These are phyloP conservation scores for Sphenodon punctatus DNA, from an alignment of 2,797 vertebrate genomes.

Conservation along the genomic window DNA sequence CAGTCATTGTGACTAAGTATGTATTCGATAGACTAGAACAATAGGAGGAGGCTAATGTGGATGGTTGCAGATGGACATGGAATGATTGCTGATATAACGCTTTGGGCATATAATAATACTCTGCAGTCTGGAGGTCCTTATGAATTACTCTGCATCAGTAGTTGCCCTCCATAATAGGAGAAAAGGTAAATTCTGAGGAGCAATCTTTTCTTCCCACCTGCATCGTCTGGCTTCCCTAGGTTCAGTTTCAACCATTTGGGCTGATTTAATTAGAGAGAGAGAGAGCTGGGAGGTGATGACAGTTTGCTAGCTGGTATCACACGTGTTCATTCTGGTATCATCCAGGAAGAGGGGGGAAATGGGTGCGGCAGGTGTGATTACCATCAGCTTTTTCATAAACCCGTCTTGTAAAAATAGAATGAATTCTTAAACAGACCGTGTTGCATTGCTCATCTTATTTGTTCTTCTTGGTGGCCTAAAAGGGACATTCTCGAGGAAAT, in stretches of 20 bases:
- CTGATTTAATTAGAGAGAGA: neutral
- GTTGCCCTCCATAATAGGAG: conserved; percentile 35
- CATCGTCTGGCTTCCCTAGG: neutral
- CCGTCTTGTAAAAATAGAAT: neutral
- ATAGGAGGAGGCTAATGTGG: conserved; percentile 6
- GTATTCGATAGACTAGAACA: too few relatives aligned
- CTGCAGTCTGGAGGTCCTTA: too few relatives aligned
- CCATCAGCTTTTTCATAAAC: neutral
- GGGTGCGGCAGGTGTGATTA: neutral
- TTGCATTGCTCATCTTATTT: too few relatives aligned
- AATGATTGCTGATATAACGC: conserved; percentile 8
- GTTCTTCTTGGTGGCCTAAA: neutral
- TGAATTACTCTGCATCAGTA: too few relatives aligned
- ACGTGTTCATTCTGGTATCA: neutral
- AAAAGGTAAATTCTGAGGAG: neutral
- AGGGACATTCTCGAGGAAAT: neutral
- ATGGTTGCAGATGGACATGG: neutral
- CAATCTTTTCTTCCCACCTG: conserved; percentile 16
- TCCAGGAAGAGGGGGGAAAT: neutral
- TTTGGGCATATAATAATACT: conserved; percentile 18
- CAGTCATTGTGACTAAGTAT: conserved; percentile 48
- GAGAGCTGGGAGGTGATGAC: neutral
- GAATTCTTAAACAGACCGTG: neutral
- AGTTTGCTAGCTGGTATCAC: neutral
- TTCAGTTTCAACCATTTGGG: neutral